Evolutionary conservation across 1,140 invertebrate genomes (phyloP), one percentile per base, ranked within the genome.

Genomic region (Zaprionus vittiger): DNA sequence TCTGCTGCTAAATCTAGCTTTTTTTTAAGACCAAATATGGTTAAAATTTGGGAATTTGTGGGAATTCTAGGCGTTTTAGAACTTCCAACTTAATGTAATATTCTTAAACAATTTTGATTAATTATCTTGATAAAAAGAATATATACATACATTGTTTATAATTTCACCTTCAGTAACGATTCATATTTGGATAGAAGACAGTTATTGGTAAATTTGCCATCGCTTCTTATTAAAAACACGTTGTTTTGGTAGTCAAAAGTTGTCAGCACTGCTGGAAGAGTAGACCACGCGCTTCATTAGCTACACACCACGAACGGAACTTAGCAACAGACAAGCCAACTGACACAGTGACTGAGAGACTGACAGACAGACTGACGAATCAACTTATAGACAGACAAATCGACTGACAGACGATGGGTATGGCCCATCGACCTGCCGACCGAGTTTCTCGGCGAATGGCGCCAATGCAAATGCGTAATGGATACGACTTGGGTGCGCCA

Each of bases 381-480:
- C n/a, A n/a, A 56, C 60, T 52, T 34, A 26, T 38, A 14, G 59
- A 62, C 73, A 38, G 80, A 41, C 34, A 57, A 44, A 69, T 41
- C 38, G 28, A 69, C 59, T 38, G 28, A 11, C 38, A 31, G 20
- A 11, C 55, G 54, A 44, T 3, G 15, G n/a, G 2, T 0, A 7
- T 3, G n/a, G 15, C 41, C 41, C 41, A 44, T 47, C 41, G 41
- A 47, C 41, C 41, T 47, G n/a, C 6, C 41, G 41, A 47, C 41
- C 41, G n/a, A 17, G 15, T 74, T 74, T 82, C 61, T 38, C 22
- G 37, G 71, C 63, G 77, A 56, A 61, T 84, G 82, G 75, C 75
- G 75, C 67, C 79, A 73, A 84, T 82, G 83, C 71, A 85, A 85
- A 85, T 85, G 47, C 71, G 83, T 86, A 85, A 86, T 85, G 83